Conservation (phyloP, 2,888 invertebrate genomes). For the Cheilosia soror region DNA sequence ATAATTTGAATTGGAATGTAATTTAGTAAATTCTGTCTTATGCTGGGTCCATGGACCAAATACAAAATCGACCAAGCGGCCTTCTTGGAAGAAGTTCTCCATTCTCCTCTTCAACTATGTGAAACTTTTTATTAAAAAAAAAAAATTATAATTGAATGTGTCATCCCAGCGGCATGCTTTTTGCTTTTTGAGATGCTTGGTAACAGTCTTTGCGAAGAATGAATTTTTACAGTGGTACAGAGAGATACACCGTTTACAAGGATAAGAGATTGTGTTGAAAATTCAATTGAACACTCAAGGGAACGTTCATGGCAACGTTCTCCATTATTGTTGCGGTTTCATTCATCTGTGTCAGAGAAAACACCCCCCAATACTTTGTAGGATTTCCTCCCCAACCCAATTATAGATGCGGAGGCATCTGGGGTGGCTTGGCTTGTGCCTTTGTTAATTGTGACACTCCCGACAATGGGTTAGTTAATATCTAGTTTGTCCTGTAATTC, state of each 20-base stretch:
- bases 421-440: too few relatives aligned
- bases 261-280: background rate
- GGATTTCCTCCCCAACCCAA: background rate
- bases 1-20: slow-evolving; percentile 28
- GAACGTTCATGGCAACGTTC: background rate
- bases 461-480: background rate
- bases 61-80: background rate
- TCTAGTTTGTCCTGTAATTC: background rate
- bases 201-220: too few relatives aligned
- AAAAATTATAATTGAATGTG: slow-evolving; percentile 43
- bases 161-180: slow-evolving; percentile 21
- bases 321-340: background rate
- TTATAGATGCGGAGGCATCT: background rate
- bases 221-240: background rate
- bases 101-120: background rate
- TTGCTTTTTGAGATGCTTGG: slow-evolving; percentile 8
- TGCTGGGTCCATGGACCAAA: background rate
- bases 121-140: slow-evolving; percentile 14
- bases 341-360: background rate
- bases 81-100: background rate
- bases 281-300: background rate
- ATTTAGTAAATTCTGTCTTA: background rate
- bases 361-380: slow-evolving; percentile 2
- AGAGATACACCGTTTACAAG: slow-evolving; percentile 5
- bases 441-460: background rate